Evolutionary conservation across 1,140 invertebrate species (phyloP), one percentile per base, ranked within the genome.

Genomic region (Pseudomyrmex gracilis): DNA sequence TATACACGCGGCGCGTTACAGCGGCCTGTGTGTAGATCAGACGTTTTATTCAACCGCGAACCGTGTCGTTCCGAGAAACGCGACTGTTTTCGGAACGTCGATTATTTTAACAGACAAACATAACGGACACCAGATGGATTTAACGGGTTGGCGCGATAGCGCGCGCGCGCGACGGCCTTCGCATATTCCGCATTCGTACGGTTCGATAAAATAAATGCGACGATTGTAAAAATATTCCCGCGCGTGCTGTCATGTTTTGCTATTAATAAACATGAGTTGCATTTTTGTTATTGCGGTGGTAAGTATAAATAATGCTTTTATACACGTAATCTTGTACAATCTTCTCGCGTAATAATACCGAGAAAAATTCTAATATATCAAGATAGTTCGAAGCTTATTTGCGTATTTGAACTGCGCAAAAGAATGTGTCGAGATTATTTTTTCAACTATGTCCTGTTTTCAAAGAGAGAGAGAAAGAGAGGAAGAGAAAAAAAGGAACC

Each of bases 71-170:
- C 45, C 34, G 20, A 24, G 64, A 71, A 71, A 84, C 51, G 73
- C 45, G 55, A 49, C 76, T 49, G 66, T 70, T 80, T 58, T 45
- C n/a, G 47, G 34, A 34, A 71, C 34, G 43, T 57, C 43, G 76
- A 80, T 80, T 80, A 80, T 80, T 80, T 80, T 58, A 60, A 80
- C 53, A 58, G 53, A 53, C 70, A 15, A 47, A 34, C 78, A 22
- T 17, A 58, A 80, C 70, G n/a, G 58, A 55, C 2, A 17, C 57
- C 68, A 55, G 70, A 63, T 73, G 24, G 20, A 12, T 68, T 70
- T 58, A 49, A 34, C 34, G 34, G 34, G 34, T 34, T 34, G 34
- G 34, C 34, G 34, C 34, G 34, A 34, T 34, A 34, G 34, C 34
- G 34, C 34, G 34, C 34, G 34, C 34, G 34, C 34, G 34, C 34